These are phyloP conservation scores for Malurus splendens DNA, from an alignment of 2,797 vertebrate genomes.

Conservation along the genomic window DNA sequence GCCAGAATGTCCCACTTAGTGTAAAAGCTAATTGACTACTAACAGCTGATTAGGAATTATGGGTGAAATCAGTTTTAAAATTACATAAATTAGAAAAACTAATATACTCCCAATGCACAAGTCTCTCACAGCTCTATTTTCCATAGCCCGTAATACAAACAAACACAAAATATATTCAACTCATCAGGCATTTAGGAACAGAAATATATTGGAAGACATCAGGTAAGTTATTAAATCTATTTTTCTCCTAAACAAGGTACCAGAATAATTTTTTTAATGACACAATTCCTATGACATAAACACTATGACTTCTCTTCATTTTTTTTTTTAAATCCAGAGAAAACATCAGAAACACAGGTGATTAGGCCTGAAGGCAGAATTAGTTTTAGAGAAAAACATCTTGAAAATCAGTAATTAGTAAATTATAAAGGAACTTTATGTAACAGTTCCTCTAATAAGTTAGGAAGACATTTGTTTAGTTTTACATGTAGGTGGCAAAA, in stretches of 20 bases:
- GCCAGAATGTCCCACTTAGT: neutral
- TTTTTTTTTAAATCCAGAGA: neutral
- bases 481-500: neutral
- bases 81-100: neutral
- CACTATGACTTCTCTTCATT: neutral
- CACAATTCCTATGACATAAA: neutral
- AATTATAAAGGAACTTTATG: neutral
- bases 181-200: neutral
- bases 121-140: neutral
- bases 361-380: neutral
- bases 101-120: neutral
- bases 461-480: neutral
- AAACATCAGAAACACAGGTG: neutral
- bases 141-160: neutral
- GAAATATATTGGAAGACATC: neutral
- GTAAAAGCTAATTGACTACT: neutral
- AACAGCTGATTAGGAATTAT: neutral
- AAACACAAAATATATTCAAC: neutral
- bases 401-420: neutral
- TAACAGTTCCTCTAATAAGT: neutral
- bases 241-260: neutral
- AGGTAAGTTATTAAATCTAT: neutral
- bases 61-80: constrained; percentile 11
- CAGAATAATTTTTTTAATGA: neutral
- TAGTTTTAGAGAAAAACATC: neutral